Percentiles rank a stretch among this genome's conserved stretches.
phyloP scores from a whole-genome alignment of 2,888 invertebrate species.

The Periphyllus acericola region DNA sequence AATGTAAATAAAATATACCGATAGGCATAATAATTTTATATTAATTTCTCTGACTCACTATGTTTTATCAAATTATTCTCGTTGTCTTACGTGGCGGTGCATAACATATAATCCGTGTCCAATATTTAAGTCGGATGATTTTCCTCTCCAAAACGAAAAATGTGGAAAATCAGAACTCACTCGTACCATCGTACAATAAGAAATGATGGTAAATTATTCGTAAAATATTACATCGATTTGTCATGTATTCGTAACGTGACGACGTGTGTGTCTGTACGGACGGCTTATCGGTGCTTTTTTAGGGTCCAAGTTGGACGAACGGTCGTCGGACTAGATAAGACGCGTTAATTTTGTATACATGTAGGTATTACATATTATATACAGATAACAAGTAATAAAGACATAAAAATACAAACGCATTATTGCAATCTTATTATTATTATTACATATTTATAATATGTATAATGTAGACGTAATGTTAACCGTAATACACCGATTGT shows the following conservation, averaged over 20 bases:
- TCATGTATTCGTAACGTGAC: background rate
- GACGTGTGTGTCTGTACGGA: background rate
- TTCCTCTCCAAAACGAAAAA: too few species aligned
- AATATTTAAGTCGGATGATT: too few species aligned
- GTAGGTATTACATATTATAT: too few species aligned
- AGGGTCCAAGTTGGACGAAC: background rate
- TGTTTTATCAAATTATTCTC: too few species aligned
- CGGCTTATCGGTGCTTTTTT: background rate
- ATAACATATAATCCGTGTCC: too few species aligned
- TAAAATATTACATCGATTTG: background rate
- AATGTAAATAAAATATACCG: too few species aligned
- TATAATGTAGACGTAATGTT: background rate
- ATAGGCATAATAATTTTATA: too few species aligned
- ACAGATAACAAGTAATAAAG: background rate
- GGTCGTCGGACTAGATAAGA: background rate
- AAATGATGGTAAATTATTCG: too few species aligned
- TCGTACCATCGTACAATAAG: too few species aligned
- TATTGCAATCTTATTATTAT: background rate
- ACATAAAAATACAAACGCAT: background rate
- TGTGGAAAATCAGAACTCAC: too few species aligned
- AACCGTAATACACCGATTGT: background rate
- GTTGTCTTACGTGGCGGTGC: too few species aligned
- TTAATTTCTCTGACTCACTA: too few species aligned
- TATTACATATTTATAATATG: background rate
- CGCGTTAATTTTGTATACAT: background rate